Base-by-base conservation (phyloP, 2,113 vertebrate species). In the Cyrtonyx montezumae region DNA sequence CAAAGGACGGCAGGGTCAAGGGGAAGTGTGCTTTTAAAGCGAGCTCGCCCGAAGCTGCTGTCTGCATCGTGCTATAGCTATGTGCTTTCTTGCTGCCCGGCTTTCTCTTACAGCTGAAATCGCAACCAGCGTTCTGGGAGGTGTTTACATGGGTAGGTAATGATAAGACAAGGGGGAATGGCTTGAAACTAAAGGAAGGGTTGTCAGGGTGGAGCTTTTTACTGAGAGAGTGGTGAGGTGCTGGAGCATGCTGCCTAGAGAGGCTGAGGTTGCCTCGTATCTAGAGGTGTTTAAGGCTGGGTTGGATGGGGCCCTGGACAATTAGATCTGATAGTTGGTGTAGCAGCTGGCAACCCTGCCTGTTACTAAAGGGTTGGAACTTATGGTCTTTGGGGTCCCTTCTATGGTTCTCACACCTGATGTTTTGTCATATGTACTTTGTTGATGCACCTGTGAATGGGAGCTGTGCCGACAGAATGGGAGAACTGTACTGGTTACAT, bases 371-470 rank as follows among this genome's bases (percentile, higher is more conserved):
- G 26, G 26, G 26, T 8, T 53, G 51, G 51, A 53, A 53, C 51
- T 30, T 53, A 17, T 53, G 51, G 16, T 9, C 51, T 9, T 28
- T 17, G 8, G 26, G 15, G 51, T 53, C 51, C 8, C 9, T 53
- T 53, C 26, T 53, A 17, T 53, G 51, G 28, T 53, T 76, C 3
- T 51, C 8, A 65, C 2, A 8, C 3, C 2, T 74, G 9, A 58
- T 13, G 6, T 30, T 62, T 59, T 68, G 22, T 42, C 0, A 2
- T 17, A 0, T 22, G 0, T n/a, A 5, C 2, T 13, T n/a, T 17
- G 6, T 22, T 84, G 26, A 6, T 8, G 1, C 40, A 74, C 28
- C 16, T 74, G 0, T 66, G 32, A 55, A 2, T 19, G 42, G 20
- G 48, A 13, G 1, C 7, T 11, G 30, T 79, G 45, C 19, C 19